Conservation (phyloP, 2,888 invertebrate genomes). For the Tenthredo distinguenda region DNA sequence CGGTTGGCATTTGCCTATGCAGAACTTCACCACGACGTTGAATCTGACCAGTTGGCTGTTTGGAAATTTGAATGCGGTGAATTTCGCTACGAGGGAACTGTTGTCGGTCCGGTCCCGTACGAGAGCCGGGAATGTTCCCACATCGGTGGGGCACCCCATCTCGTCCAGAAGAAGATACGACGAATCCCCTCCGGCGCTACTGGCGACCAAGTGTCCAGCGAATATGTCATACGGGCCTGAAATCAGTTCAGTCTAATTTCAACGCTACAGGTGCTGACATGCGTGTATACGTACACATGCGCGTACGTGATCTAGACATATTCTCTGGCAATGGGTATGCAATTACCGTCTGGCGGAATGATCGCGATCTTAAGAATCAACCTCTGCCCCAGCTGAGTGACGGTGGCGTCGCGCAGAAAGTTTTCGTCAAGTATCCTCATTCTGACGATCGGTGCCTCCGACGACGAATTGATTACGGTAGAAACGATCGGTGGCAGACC, state of each 20-base stretch:
- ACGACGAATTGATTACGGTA: constrained; percentile 79
- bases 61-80: constrained; percentile 93
- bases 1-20: constrained; percentile 84
- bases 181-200: constrained; percentile 87
- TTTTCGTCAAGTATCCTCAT: constrained; percentile 82
- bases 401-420: constrained; percentile 81
- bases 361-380: constrained; percentile 83
- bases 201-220: constrained; percentile 89
- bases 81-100: constrained; percentile 81
- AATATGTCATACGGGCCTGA: constrained; percentile 83
- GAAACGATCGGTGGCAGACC: constrained; percentile 77
- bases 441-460: constrained; percentile 79
- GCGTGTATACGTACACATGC: not conserved
- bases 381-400: constrained; percentile 85
- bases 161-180: constrained; percentile 88
- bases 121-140: constrained; percentile 82
- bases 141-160: constrained; percentile 90
- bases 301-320: not conserved
- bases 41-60: constrained; percentile 91
- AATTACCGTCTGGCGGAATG: constrained; percentile 79
- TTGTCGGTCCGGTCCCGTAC: constrained; percentile 71
- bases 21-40: constrained; percentile 90
- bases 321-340: not conserved
- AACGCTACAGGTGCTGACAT: not conserved
- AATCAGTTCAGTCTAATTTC: constrained; percentile 41